These are phyloP conservation scores for Nycticebus coucang DNA, from an alignment of 2,113 vertebrate species.

Conservation along the genomic window DNA sequence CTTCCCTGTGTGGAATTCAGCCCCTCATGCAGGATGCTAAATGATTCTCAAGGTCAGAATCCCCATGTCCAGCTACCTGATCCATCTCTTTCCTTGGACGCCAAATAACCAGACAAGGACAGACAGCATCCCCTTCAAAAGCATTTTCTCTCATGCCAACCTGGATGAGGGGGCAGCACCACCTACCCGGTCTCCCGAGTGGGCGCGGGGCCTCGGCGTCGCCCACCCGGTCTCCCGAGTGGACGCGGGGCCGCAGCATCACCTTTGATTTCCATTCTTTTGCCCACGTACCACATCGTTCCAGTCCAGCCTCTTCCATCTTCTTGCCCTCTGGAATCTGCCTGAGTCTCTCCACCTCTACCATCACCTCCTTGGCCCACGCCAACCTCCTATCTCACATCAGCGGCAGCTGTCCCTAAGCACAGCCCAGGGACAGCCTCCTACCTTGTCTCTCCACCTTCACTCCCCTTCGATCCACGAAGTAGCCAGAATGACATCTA, in stretches of 20 bases:
- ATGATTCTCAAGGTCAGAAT: neutral
- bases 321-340: too few species aligned
- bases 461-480: rapidly evolving
- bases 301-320: neutral
- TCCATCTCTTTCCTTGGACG: neutral
- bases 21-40: neutral
- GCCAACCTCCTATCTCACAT: rapidly evolving
- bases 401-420: too few species aligned
- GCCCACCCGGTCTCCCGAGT: rapidly evolving
- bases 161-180: rapidly evolving
- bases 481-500: neutral
- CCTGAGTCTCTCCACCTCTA: rapidly evolving
- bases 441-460: too few species aligned
- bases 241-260: rapidly evolving
- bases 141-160: neutral
- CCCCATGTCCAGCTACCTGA: rapidly evolving
- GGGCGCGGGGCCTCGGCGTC: rapidly evolving
- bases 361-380: rapidly evolving
- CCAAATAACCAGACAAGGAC: neutral
- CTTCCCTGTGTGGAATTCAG: neutral
- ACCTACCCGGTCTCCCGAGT: rapidly evolving
- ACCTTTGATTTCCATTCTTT: rapidly evolving
- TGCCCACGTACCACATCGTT: rapidly evolving
- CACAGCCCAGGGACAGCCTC: neutral
- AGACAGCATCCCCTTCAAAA: neutral